phyloP scores from a whole-genome alignment of 2,797 vertebrate genomes.

The Bufotes viridis region DNA sequence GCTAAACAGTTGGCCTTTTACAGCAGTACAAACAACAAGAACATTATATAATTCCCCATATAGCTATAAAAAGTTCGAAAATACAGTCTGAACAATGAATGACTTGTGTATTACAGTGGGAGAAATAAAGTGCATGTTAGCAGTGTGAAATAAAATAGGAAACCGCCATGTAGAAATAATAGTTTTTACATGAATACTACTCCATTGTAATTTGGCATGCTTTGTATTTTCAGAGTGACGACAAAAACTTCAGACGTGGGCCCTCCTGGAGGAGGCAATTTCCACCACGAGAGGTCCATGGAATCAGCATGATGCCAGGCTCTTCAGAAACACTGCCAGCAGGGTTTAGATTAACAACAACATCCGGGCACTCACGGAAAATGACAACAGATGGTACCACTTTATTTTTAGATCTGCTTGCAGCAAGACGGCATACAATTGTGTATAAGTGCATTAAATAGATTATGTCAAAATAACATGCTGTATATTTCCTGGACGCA shows the following conservation, averaged over 20 bases:
- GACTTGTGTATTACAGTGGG: not conserved
- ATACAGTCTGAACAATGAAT: not conserved
- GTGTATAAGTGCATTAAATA: slow-evolving; percentile 19
- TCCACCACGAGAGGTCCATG: slow-evolving; percentile 91
- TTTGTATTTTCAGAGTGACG: slow-evolving; percentile 77
- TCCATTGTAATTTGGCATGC: slow-evolving; percentile 43
- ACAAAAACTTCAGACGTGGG: slow-evolving; percentile 90
- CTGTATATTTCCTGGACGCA: not conserved
- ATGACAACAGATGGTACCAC: slow-evolving; percentile 87
- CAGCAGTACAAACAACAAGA: not conserved
- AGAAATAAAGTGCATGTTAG: not conserved
- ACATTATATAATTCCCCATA: not conserved
- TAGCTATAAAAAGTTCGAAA: not conserved
- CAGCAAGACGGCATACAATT: slow-evolving; percentile 24
- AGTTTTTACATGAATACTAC: not conserved
- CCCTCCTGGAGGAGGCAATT: slow-evolving; percentile 96
- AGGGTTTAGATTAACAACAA: slow-evolving; percentile 93
- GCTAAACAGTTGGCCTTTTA: not conserved
- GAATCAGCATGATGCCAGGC: slow-evolving; percentile 99
- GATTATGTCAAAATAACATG: slow-evolving; percentile 32
- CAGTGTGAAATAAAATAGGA: not conserved
- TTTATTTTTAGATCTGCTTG: slow-evolving; percentile 54
- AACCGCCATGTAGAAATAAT: not conserved
- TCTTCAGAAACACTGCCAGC: slow-evolving; percentile 96
- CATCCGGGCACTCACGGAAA: slow-evolving; percentile 91